Conservation (phyloP, 2,888 invertebrate species). For the Strigamia transsilvanica region DNA sequence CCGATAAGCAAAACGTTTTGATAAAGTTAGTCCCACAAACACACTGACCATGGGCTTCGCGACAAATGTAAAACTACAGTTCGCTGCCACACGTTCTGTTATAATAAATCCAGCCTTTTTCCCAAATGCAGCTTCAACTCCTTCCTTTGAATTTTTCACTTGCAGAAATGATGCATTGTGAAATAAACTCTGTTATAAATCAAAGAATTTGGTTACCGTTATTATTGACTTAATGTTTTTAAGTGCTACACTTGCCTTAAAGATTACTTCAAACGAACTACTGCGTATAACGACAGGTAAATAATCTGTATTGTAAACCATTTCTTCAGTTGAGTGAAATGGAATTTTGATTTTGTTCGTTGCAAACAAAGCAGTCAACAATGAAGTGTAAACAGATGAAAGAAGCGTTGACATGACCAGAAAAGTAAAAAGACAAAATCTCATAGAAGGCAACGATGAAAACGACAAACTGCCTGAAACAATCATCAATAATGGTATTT, state of each 20-base stretch:
- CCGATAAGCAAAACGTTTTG: neutral
- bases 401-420: neutral
- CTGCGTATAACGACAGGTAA: neutral
- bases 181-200: neutral
- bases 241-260: neutral
- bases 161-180: neutral
- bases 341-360: neutral
- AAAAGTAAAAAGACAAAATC: neutral
- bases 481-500: neutral
- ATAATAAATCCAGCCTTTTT: neutral
- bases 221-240: too few species aligned
- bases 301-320: neutral
- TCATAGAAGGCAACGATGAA: neutral
- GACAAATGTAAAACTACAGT: neutral
- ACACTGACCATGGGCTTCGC: neutral
- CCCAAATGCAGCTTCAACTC: neutral
- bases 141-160: neutral
- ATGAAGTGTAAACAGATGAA: neutral
- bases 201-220: neutral
- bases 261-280: neutral
- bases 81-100: neutral
- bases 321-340: neutral
- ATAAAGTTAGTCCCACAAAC: neutral
- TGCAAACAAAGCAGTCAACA: slow-evolving; percentile 15
- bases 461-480: neutral